Evolutionary conservation across 2,888 invertebrate species (phyloP).

Genomic region (Coelopa pilipes): DNA sequence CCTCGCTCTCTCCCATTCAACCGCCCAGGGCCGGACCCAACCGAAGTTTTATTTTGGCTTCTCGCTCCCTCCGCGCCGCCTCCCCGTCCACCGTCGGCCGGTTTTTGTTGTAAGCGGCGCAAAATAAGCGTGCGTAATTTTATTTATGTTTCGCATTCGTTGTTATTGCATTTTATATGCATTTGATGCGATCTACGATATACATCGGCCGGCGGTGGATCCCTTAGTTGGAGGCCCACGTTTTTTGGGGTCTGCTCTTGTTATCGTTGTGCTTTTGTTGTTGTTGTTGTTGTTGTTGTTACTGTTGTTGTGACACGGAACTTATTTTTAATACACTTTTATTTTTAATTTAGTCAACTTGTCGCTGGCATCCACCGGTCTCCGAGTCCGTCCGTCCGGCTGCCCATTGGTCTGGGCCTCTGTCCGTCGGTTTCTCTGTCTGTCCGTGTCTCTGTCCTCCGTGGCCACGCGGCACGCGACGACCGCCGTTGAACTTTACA

Average conservation of each 20-base stretch:
- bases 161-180: conserved; percentile 52
- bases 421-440: too few relatives aligned
- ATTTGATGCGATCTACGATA: conserved; percentile 44
- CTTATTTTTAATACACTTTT: conserved; percentile 59
- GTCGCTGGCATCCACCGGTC: conserved; percentile 43
- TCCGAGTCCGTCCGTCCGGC: too few relatives aligned
- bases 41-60: neutral
- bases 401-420: conserved; percentile 4
- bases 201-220: conserved; percentile 15
- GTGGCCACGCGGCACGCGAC: conserved; percentile 37
- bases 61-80: neutral
- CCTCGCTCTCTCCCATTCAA: too few relatives aligned
- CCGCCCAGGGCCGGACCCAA: too few relatives aligned
- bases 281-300: conserved; percentile 18
- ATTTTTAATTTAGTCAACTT: conserved; percentile 62
- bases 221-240: conserved; percentile 6
- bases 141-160: conserved; percentile 64
- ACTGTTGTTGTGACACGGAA: conserved; percentile 45
- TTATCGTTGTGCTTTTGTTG: neutral
- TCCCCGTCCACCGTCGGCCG: too few relatives aligned
- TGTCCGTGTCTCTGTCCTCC: conserved; percentile 8
- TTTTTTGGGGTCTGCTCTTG: conserved; percentile 6
- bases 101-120: conserved; percentile 58
- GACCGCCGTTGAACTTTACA: conserved; percentile 60
- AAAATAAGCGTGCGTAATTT: conserved; percentile 67